Percentiles rank a stretch among this genome's conserved stretches.
Evolutionary conservation across 2,113 vertebrate species (phyloP).

Genomic region (cattle (Bos taurus)): ARS-UCD2.0 NC_037354.1:16107001-16107500

Average conservation of each 20-base stretch:
- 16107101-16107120: not conserved
- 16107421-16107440: accelerated
- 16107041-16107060: not conserved
- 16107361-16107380: not conserved
- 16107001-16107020: not conserved
- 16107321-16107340: not conserved
- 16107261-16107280: not conserved
- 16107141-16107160: not conserved
- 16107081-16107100: not conserved
- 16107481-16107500: not conserved
- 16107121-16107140: not conserved
- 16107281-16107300: not conserved
- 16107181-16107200: not conserved
- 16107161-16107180: not conserved
- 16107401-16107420: not conserved
- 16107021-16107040: not conserved
- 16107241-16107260: not conserved
- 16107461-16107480: not conserved
- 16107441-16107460: not conserved
- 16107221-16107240: not conserved
- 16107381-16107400: not conserved
- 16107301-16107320: not conserved
- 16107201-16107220: not conserved
- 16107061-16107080: not conserved
- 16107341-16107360: not conserved